phyloP scores from a whole-genome alignment of 2,888 invertebrate species.

The Acrobasis suavella region DNA sequence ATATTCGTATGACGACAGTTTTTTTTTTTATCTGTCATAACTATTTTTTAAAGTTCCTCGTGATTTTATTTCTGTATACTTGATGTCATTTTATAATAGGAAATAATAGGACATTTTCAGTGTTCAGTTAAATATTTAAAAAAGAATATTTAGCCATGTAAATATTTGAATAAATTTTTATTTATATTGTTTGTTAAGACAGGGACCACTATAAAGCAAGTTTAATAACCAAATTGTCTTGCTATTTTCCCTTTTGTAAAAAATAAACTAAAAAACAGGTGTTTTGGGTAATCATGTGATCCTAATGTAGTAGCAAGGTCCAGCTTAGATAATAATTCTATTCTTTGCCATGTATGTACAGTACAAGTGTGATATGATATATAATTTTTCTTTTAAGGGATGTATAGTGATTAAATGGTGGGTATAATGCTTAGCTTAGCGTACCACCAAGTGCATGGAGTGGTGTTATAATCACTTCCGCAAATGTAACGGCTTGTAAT shows the following conservation, averaged over 20 bases:
- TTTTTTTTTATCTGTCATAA: not conserved
- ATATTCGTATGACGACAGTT: not conserved
- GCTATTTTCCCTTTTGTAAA: not conserved
- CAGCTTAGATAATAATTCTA: slow-evolving; percentile 44
- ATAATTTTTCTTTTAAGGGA: slow-evolving; percentile 35
- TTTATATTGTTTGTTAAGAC: slow-evolving; percentile 13
- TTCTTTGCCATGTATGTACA: slow-evolving; percentile 72
- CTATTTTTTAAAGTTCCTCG: slow-evolving; percentile 3
- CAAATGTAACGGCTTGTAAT: slow-evolving; percentile 59
- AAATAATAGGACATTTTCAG: not conserved
- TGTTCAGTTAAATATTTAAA: not conserved
- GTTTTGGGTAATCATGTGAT: slow-evolving; percentile 3
- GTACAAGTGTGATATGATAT: slow-evolving; percentile 69
- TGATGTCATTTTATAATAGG: not conserved
- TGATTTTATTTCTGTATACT: not conserved
- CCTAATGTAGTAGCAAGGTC: slow-evolving; percentile 32
- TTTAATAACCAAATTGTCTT: slow-evolving; percentile 10
- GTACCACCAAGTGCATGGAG: slow-evolving; percentile 49
- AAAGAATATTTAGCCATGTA: not conserved
- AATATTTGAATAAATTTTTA: not conserved
- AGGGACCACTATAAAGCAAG: slow-evolving; percentile 21
- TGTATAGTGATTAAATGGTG: slow-evolving; percentile 46
- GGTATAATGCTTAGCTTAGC: slow-evolving; percentile 51
- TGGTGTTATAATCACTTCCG: slow-evolving; percentile 77
- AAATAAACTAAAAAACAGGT: not conserved